Evolutionary conservation across 2,888 invertebrate genomes (phyloP), one percentile per base, ranked within the genome.

Genomic region (Drosophila vallismaia): DNA sequence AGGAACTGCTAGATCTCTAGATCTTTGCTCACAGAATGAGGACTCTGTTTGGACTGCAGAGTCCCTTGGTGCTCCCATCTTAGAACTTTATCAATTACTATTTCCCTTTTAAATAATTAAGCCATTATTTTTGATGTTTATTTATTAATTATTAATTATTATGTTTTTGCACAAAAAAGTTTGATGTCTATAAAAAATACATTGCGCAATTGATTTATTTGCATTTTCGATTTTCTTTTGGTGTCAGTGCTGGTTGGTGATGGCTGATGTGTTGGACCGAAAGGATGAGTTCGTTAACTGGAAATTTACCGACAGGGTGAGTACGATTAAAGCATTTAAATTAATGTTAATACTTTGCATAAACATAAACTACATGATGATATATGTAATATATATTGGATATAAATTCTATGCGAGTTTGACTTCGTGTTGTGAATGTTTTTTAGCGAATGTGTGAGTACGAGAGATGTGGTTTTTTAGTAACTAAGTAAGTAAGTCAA

Each of bases 1-100:
- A 28, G 28, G 28, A 76, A 71, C n/a, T 66, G 76, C 9, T 10
- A 70, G 70, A 77, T 82, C 55, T 45, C 36, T 14, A 14, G 19
- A 19, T 19, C 19, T 19, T 2, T 19, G 2, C 19, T 51, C 19
- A 42, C 77, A 76, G 40, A 12, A 5, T 7, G 40, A 1, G 7
- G 40, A 40, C 2, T 40, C 40, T 10, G 9, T 33, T 4, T 33
- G 9, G 3, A 33, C 10, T 33, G 4, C n/a, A n/a, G 31, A 31
- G 7, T 31, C 40, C 1, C 40, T 14, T 4, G 7, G 14, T 7
- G 14, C 3, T 14, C 12, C 5, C 12, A 2, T 14, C 40, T 40
- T 40, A 12, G 52, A 2, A 19, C 19, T 19, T 19, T 2, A 19
- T 19, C 19, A 28, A 28, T 28, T 28, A 28, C 28, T 28, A 1